Evolutionary conservation across 2,888 invertebrate species (phyloP), one percentile per base, ranked within the genome.

Genomic region (Colostygia pectinataria): DNA sequence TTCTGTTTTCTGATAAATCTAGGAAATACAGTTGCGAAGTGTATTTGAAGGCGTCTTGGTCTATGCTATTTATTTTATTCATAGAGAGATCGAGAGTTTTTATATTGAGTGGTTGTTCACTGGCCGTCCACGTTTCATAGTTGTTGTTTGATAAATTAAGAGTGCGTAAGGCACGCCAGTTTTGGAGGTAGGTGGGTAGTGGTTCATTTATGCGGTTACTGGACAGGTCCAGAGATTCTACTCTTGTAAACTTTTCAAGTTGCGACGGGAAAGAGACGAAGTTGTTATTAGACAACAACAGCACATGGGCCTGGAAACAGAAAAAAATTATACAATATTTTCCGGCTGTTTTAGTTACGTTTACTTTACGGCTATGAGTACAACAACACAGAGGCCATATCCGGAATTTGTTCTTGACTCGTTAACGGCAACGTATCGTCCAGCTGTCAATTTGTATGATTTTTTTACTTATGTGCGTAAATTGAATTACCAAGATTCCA

Each of bases 1-100:
- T 86, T 74, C 92, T 92, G 71, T 95, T 95, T 64, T 91, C 92
- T 0, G 95, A 94, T 63, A 95, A 79, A 74, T 95, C 94, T 9
- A 95, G 74, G 18, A 79, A 78, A 40, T 89, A 86, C 23, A 95
- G 75, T 39, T 88, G 78, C 27, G 87, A 77, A 57, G 94, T 77
- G 31, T 84, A 87, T 12, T 71, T 74, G 68, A 95, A 95, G 0
- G 94, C 91, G 44, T 90, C 89, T 32, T 82, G 77, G 32, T 93
- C 92, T 12, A 95, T 80, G 1, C 70, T 75, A 25, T 87, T 91
- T 37, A 95, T 91, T 41, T 92, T 91, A 70, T 95, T 95, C 29
- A 89, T 88, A 0, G 94, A 94, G 38, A 95, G 72, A 67, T 94
- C 94, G n/a, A 95, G 63, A 18, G 73, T 77, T 59, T 87, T 85